Percentiles rank a stretch among this genome's conserved stretches.
Evolutionary conservation across 1,140 invertebrate species (phyloP).

Genomic region (Condylostylus longicornis): DNA sequence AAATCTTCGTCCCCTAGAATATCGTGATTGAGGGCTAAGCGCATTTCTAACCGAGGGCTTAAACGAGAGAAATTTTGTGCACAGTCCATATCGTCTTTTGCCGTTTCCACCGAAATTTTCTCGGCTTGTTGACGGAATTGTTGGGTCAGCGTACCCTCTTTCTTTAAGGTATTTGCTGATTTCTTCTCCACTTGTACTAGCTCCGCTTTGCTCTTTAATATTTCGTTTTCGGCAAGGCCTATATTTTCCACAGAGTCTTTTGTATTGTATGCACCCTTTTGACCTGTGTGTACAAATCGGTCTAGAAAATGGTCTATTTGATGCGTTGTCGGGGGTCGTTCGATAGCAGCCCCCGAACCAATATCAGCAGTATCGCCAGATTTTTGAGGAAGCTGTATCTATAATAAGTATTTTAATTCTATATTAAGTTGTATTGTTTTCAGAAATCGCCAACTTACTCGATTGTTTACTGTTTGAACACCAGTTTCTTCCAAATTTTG

Average conservation of each 20-base stretch:
- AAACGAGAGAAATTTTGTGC: constrained; percentile 29
- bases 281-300: not conserved
- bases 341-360: constrained; percentile 27
- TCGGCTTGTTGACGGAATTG: constrained; percentile 28
- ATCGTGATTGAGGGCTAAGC: constrained; percentile 38
- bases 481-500: constrained; percentile 10
- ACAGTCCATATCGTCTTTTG: not conserved
- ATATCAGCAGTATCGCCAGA: constrained; percentile 32
- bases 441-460: too few species aligned
- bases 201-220: not conserved
- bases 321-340: constrained; percentile 1
- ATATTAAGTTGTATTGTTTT: too few species aligned
- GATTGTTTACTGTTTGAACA: too few species aligned
- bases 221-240: constrained; percentile 3
- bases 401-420: not conserved
- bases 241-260: constrained; percentile 14
- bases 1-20: constrained; percentile 33
- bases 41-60: constrained; percentile 45
- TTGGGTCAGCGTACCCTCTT: constrained; percentile 29
- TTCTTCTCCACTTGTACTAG: constrained; percentile 4
- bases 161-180: constrained; percentile 32
- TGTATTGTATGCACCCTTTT: constrained; percentile 15
- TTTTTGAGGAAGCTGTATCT: constrained; percentile 23
- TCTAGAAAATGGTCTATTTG: not conserved
- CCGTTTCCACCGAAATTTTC: constrained; percentile 9